phyloP scores from a whole-genome alignment of 2,113 vertebrate genomes.

The Egretta garzetta region DNA sequence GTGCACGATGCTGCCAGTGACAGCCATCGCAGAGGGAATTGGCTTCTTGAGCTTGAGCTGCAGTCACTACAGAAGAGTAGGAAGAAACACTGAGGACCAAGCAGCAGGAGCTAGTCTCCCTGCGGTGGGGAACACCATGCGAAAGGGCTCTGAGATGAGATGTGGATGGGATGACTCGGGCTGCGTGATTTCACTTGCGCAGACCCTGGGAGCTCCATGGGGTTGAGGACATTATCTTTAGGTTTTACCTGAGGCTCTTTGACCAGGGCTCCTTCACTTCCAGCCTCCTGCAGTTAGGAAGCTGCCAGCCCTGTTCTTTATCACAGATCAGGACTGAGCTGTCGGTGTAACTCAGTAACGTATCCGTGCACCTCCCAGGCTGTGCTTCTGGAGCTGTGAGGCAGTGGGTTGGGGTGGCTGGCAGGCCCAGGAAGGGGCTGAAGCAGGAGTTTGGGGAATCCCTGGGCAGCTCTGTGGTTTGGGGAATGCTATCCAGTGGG shows the following conservation, averaged over 20 bases:
- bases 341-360: rapidly evolving
- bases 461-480: not conserved
- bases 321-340: not conserved
- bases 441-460: not conserved
- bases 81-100: not conserved
- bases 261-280: rapidly evolving
- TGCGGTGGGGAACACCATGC: not conserved
- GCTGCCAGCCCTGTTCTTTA: not conserved
- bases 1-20: rapidly evolving
- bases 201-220: not conserved
- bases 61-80: not conserved
- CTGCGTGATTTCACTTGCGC: not conserved
- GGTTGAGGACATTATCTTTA: not conserved
- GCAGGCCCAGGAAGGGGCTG: not conserved
- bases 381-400: not conserved
- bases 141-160: not conserved
- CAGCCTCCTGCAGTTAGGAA: not conserved
- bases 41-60: not conserved
- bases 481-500: not conserved
- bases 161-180: not conserved
- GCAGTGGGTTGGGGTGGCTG: not conserved
- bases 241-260: not conserved
- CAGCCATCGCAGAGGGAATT: rapidly evolving
- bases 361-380: not conserved
- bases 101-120: not conserved